Percentiles rank a stretch among this genome's conserved stretches.
These are phyloP conservation scores for Pomatorhinus ruficollis DNA, from an alignment of 2,113 vertebrate species.

Conservation along the genomic window DNA sequence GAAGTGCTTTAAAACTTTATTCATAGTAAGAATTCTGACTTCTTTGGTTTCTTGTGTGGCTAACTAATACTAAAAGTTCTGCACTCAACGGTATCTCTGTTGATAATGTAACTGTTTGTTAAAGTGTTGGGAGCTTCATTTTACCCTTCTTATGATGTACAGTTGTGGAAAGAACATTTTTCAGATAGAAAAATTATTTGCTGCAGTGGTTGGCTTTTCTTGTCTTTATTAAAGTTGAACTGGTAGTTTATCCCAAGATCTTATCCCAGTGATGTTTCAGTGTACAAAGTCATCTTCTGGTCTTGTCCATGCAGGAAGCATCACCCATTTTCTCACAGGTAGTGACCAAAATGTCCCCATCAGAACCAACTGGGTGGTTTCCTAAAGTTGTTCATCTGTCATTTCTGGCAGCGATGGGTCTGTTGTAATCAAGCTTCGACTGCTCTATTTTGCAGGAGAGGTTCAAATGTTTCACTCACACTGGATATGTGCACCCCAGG, in stretches of 20 bases:
- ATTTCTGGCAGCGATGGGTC: not conserved
- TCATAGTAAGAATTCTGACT: not conserved
- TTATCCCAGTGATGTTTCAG: not conserved
- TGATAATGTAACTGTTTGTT: not conserved
- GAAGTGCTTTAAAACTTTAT: not conserved
- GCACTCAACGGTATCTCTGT: not conserved
- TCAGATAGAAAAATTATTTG: not conserved
- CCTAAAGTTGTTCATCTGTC: not conserved
- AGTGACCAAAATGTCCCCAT: not conserved
- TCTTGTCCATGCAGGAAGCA: not conserved
- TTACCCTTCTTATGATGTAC: not conserved
- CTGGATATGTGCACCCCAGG: constrained; percentile 98
- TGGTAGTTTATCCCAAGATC: not conserved
- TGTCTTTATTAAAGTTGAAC: not conserved
- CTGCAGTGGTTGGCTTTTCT: not conserved
- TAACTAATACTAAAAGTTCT: not conserved
- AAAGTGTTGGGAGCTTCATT: not conserved
- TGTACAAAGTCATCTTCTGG: not conserved
- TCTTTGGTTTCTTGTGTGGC: not conserved
- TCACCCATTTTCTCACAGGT: not conserved
- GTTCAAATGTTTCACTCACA: constrained; percentile 96
- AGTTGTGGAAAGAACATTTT: not conserved
- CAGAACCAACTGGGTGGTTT: not conserved
- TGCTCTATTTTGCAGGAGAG: constrained; percentile 80
- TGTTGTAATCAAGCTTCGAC: not conserved